A percentile compares a stretch with the other conserved stretches of the same genome.
Conservation (phyloP, 2,797 vertebrate species). For the Myripristis jacobus region DNA sequence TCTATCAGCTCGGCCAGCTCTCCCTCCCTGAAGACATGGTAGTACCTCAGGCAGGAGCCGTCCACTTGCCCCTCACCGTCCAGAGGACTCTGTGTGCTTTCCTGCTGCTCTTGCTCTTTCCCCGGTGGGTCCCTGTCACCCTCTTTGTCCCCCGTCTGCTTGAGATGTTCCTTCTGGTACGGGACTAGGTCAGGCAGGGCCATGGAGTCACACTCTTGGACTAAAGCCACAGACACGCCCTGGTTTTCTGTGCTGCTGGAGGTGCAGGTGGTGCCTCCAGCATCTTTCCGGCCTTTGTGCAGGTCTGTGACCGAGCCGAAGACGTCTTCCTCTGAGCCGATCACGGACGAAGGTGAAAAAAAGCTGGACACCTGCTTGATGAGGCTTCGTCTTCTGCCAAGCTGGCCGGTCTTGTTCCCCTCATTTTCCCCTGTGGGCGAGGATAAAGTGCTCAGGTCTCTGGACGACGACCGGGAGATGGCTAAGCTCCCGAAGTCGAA, state of each 20-base stretch:
- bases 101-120: slow-evolving; percentile 40
- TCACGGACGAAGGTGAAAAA: slow-evolving; percentile 76
- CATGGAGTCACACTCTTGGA: slow-evolving; percentile 71
- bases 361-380: slow-evolving; percentile 80
- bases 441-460: slow-evolving; percentile 76
- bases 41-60: slow-evolving; percentile 80
- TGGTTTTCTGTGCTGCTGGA: slow-evolving; percentile 42
- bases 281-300: slow-evolving; percentile 46
- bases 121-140: slow-evolving; percentile 16
- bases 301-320: slow-evolving; percentile 78
- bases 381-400: slow-evolving; percentile 67
- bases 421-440: slow-evolving; percentile 64
- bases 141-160: slow-evolving; percentile 43
- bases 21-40: slow-evolving; percentile 84
- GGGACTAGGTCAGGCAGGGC: slow-evolving; percentile 87
- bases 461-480: slow-evolving; percentile 73
- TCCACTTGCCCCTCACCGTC: slow-evolving; percentile 57
- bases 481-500: slow-evolving; percentile 79
- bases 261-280: slow-evolving; percentile 21
- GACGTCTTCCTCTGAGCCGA: slow-evolving; percentile 82
- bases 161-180: slow-evolving; percentile 70
- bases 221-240: slow-evolving; percentile 67
- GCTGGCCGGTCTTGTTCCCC: slow-evolving; percentile 42
- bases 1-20: slow-evolving; percentile 80
- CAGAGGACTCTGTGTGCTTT: slow-evolving; percentile 64